Base-by-base conservation (phyloP, 23 tunicate species). In the Diplosoma virens region DNA sequence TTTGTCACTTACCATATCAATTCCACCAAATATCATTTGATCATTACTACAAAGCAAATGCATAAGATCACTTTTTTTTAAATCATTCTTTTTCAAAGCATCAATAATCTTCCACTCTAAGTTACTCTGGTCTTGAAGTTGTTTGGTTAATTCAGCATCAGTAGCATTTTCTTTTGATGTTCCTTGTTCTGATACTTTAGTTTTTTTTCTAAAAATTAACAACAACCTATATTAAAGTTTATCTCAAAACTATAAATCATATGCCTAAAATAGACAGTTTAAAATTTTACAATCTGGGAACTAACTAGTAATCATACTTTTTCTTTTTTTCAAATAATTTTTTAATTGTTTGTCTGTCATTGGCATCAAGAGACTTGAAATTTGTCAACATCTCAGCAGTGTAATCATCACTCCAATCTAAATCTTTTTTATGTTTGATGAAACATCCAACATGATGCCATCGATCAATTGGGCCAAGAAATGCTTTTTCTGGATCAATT, bases 381-480 rank as follows among this genome's bases (percentile, higher is more conserved):
- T 94, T 89, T 17, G 86, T 75, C 11, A 94, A 32, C 99, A 87
- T 87, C 7, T 87, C 84, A 14, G 87, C 95, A 11, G 87, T 80
- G 70, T 59, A 94, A 11, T 85, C 79, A 79, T 87, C 90, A 28
- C 56, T 46, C 99, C 99, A 94, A n/a, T 79, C 87, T 64, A 87
- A 33, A 14, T 82, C 95, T 0, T 79, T 63, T 24, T 75, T 74
- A 1, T 58, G 32, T 59, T 88, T 94, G 7, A 87, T 36, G 47
- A 94, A 94, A 61, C 99, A 94, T 17, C 99, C 99, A 52, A 94
- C 99, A 80, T 94, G 99, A 75, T 94, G 99, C 98, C 98, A 93
- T 21, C 92, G 71, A 71, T 86, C 92, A 29, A 86, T 22, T 14
- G 81, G 34, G 21, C 88, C 87, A n/a, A 92, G 59, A 63, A 86